Conservation (phyloP, 2,888 invertebrate species). For the Papilio protenor region DNA sequence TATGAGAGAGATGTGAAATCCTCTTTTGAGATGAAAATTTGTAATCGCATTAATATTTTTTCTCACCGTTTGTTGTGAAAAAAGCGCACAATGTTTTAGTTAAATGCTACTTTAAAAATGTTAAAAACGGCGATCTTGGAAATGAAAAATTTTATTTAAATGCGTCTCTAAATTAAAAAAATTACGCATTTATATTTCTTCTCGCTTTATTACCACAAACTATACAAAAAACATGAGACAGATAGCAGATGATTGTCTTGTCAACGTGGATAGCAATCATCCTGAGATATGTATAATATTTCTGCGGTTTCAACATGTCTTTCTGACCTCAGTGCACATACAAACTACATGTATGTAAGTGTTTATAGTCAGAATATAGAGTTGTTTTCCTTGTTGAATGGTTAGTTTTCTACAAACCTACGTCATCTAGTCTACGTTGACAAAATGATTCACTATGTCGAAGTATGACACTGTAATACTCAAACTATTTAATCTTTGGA, state of each 20-base stretch:
- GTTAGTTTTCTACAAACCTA: constrained; percentile 31
- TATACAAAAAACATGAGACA: background rate
- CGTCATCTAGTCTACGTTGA: constrained; percentile 27
- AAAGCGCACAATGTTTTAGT: background rate
- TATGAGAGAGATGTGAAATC: background rate
- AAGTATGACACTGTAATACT: constrained; percentile 40
- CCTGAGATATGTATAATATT: background rate
- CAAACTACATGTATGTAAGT: constrained; percentile 17
- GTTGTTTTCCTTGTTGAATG: constrained; percentile 26
- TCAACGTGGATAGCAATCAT: background rate
- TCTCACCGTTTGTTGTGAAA: background rate
- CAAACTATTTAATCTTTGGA: constrained; percentile 47
- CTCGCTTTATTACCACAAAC: too few relatives aligned
- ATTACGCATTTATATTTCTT: background rate
- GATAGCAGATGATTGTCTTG: background rate
- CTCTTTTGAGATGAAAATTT: background rate
- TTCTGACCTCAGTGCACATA: constrained; percentile 1
- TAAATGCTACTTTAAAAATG: background rate
- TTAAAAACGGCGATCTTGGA: background rate
- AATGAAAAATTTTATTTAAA: background rate
- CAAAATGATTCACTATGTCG: constrained; percentile 32
- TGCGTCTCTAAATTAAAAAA: background rate
- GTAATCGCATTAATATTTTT: background rate
- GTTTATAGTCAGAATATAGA: constrained; percentile 1
- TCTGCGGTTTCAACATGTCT: constrained; percentile 5